Conservation (phyloP, 2,797 vertebrate genomes). For the Acanthiza pusilla region DNA sequence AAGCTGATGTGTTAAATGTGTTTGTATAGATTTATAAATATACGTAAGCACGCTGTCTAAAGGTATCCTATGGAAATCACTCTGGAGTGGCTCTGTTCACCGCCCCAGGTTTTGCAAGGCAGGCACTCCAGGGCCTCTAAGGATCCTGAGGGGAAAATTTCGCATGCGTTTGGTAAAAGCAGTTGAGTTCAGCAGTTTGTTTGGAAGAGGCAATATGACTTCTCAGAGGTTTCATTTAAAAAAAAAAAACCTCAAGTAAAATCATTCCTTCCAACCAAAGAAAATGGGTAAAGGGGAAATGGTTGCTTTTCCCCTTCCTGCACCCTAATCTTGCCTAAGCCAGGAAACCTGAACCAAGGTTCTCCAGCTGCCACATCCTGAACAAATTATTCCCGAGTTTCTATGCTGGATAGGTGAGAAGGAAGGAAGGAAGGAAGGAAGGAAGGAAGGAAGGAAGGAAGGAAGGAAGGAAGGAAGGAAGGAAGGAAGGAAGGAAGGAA, state of each 20-base stretch:
- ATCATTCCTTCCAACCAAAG: neutral
- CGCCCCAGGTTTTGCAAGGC: constrained; percentile 27
- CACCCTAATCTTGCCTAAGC: neutral
- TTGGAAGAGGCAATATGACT: constrained; percentile 27
- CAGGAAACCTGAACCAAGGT: neutral
- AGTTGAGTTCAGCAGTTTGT: constrained; percentile 50
- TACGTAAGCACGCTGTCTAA: neutral
- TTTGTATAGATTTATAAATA: neutral
- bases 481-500: too few relatives aligned
- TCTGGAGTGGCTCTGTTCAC: constrained; percentile 7
- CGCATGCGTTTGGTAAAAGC: constrained; percentile 34
- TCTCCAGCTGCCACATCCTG: neutral
- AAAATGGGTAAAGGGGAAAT: neutral
- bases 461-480: too few relatives aligned
- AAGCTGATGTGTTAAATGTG: neutral
- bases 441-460: neutral
- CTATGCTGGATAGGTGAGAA: neutral
- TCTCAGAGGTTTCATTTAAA: neutral
- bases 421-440: neutral
- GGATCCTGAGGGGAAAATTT: constrained; percentile 24
- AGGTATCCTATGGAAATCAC: neutral
- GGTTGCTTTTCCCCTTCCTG: neutral
- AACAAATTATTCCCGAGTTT: neutral
- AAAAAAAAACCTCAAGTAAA: neutral
- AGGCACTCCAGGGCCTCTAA: constrained; percentile 32